Percentiles rank a stretch among this genome's conserved stretches.
Conservation (phyloP, 2,113 vertebrate species). For the Larimichthys crocea region DNA sequence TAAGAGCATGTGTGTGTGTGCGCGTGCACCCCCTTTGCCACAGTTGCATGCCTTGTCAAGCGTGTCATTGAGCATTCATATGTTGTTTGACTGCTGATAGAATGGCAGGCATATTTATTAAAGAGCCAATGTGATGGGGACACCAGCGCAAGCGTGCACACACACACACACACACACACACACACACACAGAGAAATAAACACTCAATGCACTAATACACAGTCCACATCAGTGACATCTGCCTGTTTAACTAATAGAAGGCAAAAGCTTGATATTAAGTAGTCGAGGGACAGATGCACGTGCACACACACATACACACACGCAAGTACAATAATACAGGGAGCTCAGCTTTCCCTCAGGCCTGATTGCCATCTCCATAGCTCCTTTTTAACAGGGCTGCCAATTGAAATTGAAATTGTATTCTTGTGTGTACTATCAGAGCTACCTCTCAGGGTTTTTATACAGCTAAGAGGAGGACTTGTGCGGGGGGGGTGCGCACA, state of each 20-base stretch:
- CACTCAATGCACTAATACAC: slow-evolving; percentile 60
- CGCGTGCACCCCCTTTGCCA: slow-evolving; percentile 51
- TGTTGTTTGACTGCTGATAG: slow-evolving; percentile 76
- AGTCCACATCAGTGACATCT: slow-evolving; percentile 73
- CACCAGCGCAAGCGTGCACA: slow-evolving; percentile 34
- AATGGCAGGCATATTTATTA: slow-evolving; percentile 80
- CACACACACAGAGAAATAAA: slow-evolving; percentile 12
- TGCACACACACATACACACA: background rate
- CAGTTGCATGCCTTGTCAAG: slow-evolving; percentile 77
- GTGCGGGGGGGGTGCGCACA: background rate
- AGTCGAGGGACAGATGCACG: slow-evolving; percentile 45
- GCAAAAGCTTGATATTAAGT: slow-evolving; percentile 72
- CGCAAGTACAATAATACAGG: slow-evolving; percentile 40
- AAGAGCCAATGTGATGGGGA: slow-evolving; percentile 76
- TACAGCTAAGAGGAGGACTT: slow-evolving; percentile 65
- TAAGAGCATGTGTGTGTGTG: slow-evolving; percentile 14
- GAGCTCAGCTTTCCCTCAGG: slow-evolving; percentile 68
- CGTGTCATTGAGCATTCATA: slow-evolving; percentile 80
- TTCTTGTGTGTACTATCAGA: slow-evolving; percentile 78
- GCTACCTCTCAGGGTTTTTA: slow-evolving; percentile 79
- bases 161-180: slow-evolving; percentile 25
- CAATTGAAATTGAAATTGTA: slow-evolving; percentile 85
- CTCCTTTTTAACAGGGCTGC: slow-evolving; percentile 73
- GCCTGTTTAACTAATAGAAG: slow-evolving; percentile 78
- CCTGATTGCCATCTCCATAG: slow-evolving; percentile 82